Evolutionary conservation across 2,888 invertebrate genomes (phyloP).

Genomic region (Tachina grossa): DNA sequence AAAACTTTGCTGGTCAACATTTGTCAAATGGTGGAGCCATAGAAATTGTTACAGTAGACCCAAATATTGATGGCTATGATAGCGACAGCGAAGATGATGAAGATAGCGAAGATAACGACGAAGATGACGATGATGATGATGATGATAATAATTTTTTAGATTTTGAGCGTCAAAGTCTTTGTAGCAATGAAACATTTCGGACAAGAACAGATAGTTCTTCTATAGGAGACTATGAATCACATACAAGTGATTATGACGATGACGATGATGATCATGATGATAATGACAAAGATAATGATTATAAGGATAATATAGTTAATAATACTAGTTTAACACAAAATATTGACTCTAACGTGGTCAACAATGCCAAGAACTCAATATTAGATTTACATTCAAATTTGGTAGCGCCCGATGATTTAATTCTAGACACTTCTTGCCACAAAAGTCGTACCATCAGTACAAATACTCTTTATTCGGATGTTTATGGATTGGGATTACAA

Average conservation of each 20-base stretch:
- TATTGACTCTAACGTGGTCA: not conserved
- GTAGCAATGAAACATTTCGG: slow-evolving; percentile 79
- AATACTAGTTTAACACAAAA: slow-evolving; percentile 22
- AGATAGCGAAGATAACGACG: slow-evolving; percentile 49
- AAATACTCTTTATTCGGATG: slow-evolving; percentile 77
- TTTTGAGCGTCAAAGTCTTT: slow-evolving; percentile 76
- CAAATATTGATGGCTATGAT: slow-evolving; percentile 76
- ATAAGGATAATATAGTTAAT: slow-evolving; percentile 29
- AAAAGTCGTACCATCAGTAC: slow-evolving; percentile 78
- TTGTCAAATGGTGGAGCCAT: slow-evolving; percentile 74
- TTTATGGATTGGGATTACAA: slow-evolving; percentile 77
- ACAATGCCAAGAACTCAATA: slow-evolving; percentile 31
- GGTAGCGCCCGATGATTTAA: slow-evolving; percentile 59
- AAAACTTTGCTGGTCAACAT: slow-evolving; percentile 76
- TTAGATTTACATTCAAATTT: slow-evolving; percentile 52
- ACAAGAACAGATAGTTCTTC: slow-evolving; percentile 81
- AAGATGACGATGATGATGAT: slow-evolving; percentile 63
- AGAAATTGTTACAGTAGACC: slow-evolving; percentile 77
- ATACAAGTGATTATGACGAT: slow-evolving; percentile 82
- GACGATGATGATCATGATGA: slow-evolving; percentile 73
- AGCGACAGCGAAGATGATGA: slow-evolving; percentile 73
- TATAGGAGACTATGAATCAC: slow-evolving; percentile 82
- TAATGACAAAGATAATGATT: slow-evolving; percentile 46
- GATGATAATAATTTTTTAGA: slow-evolving; percentile 64
- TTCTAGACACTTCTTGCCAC: slow-evolving; percentile 52